Conservation (phyloP, 2,113 vertebrate genomes). For the Sakesphorus luctuosus region DNA sequence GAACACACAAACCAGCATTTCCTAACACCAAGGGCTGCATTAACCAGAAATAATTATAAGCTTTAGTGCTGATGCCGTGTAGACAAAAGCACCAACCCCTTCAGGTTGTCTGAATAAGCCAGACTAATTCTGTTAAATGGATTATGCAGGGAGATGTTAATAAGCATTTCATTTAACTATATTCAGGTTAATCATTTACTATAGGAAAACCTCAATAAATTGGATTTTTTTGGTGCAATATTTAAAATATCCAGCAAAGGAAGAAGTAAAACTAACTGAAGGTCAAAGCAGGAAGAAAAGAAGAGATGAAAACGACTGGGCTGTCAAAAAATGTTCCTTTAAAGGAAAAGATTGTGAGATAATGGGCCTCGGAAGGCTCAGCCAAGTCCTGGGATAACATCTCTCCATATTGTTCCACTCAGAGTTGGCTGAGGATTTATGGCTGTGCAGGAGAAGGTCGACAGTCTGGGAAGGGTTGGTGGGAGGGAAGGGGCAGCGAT, state of each 20-base stretch:
- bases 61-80: conserved; percentile 32
- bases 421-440: conserved; percentile 49
- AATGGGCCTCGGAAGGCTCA: conserved; percentile 35
- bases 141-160: neutral
- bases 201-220: conserved; percentile 15
- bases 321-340: conserved; percentile 27
- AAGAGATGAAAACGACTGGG: neutral
- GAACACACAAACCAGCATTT: conserved; percentile 18
- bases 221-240: neutral
- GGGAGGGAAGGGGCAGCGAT: neutral
- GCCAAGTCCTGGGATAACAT: conserved; percentile 30
- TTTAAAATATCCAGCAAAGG: neutral
- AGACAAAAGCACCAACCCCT: conserved; percentile 47
- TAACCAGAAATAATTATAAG: conserved; percentile 58
- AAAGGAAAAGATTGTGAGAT: conserved; percentile 31
- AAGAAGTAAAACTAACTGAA: conserved; percentile 41
- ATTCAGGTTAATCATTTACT: conserved; percentile 45
- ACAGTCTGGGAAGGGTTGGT: neutral
- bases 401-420: conserved; percentile 42
- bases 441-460: conserved; percentile 2
- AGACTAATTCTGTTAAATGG: conserved; percentile 51
- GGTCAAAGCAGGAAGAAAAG: neutral
- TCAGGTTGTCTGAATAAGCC: conserved; percentile 40
- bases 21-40: conserved; percentile 14
- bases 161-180: neutral